Percentiles rank a stretch among this genome's conserved stretches.
phyloP scores from a whole-genome alignment of 2,888 invertebrate genomes.

The Synergus itoensis region DNA sequence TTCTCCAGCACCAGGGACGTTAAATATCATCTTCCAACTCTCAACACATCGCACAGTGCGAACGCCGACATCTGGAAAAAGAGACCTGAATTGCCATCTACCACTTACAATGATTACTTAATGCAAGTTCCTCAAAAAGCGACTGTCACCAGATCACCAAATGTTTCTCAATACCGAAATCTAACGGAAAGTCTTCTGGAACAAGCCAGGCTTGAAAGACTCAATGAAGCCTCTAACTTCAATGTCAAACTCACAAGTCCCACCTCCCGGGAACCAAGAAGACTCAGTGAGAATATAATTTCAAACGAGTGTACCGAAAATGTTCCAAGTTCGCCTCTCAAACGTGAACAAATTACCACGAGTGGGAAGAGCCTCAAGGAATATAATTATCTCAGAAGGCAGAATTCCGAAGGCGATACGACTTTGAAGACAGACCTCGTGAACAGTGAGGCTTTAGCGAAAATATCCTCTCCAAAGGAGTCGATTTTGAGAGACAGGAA shows the following conservation, averaged over 20 bases:
- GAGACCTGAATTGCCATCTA: conserved; percentile 63
- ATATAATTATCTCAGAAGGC: conserved; percentile 66
- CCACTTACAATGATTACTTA: conserved; percentile 66
- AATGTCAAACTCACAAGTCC: conserved; percentile 70
- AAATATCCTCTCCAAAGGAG: conserved; percentile 49
- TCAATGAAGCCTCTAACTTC: conserved; percentile 71
- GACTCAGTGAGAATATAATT: conserved; percentile 65
- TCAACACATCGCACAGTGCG: conserved; percentile 67
- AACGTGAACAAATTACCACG: conserved; percentile 61
- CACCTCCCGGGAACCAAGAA: conserved; percentile 65
- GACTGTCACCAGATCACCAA: conserved; percentile 70
- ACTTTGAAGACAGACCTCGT: conserved; percentile 59
- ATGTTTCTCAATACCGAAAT: conserved; percentile 71
- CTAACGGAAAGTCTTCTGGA: conserved; percentile 69
- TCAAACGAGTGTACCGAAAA: conserved; percentile 7
- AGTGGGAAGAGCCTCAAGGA: conserved; percentile 66
- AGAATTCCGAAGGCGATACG: conserved; percentile 75
- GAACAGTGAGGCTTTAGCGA: conserved; percentile 57
- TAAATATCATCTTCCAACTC: conserved; percentile 65
- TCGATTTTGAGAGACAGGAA: conserved; percentile 59
- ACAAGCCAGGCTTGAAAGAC: conserved; percentile 67
- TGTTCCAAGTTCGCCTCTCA: conserved; percentile 54
- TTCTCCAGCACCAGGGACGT: conserved; percentile 68
- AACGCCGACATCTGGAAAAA: conserved; percentile 74
- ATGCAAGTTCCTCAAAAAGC: conserved; percentile 68